A percentile compares a stretch with the other conserved stretches of the same genome.
These are phyloP conservation scores for Asobara japonica DNA, from an alignment of 1,140 invertebrate species.

Conservation along the genomic window DNA sequence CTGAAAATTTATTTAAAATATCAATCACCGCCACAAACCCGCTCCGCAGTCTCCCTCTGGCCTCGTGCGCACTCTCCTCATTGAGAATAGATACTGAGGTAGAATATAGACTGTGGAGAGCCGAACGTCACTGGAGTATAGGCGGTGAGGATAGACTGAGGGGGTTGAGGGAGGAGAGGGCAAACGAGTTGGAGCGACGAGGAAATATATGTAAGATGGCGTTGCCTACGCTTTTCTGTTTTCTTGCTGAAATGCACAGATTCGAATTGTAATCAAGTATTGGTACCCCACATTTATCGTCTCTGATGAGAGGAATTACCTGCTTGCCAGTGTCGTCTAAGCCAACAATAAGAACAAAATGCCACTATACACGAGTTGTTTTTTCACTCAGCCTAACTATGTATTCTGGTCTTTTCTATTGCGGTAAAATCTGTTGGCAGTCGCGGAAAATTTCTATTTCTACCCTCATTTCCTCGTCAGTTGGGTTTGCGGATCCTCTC, in stretches of 20 bases:
- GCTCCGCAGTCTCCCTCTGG: constrained; percentile 41
- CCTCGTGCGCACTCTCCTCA: constrained; percentile 42
- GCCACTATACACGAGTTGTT: not conserved
- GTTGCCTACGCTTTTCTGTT: not conserved
- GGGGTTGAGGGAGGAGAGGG: constrained; percentile 3
- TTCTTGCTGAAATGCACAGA: not conserved
- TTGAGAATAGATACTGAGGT: constrained; percentile 40
- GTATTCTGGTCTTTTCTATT: not conserved
- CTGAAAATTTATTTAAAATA: constrained; percentile 27
- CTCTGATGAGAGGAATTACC: constrained; percentile 8
- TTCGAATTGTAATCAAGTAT: not conserved
- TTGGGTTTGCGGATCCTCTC: constrained; percentile 27
- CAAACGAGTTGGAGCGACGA: constrained; percentile 7
- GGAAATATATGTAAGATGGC: constrained; percentile 16
- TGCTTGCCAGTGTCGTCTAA: not conserved
- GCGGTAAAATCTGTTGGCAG: not conserved
- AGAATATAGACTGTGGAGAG: not conserved
- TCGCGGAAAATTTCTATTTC: constrained; percentile 33
- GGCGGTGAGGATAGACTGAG: no score
- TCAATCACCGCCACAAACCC: constrained; percentile 43
- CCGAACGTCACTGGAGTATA: constrained; percentile 24
- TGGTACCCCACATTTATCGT: constrained; percentile 20
- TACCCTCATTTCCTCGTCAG: constrained; percentile 14
- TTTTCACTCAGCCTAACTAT: not conserved
- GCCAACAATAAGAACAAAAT: not conserved